Conservation (phyloP, 2,797 vertebrate species). For the Neostethus bicornis region DNA sequence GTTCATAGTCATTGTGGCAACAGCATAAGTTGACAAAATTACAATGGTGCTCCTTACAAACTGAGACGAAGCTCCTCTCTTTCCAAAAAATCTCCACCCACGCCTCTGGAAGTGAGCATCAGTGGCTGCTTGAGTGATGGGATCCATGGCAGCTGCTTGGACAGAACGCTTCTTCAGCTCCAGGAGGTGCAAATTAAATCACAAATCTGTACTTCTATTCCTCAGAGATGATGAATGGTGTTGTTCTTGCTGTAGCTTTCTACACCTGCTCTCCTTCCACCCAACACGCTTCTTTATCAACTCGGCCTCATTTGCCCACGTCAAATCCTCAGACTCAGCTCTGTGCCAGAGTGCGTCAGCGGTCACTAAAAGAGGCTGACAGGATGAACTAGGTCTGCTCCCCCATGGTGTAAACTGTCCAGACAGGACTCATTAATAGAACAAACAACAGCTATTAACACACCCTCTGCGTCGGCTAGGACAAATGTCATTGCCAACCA, state of each 20-base stretch:
- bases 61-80: slow-evolving; percentile 57
- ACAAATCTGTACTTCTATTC: slow-evolving; percentile 6
- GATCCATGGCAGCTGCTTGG: slow-evolving; percentile 47
- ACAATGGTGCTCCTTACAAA: slow-evolving; percentile 66
- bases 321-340: slow-evolving; percentile 61
- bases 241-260: slow-evolving; percentile 18
- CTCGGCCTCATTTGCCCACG: slow-evolving; percentile 26
- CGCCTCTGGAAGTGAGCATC: slow-evolving; percentile 32
- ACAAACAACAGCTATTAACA: slow-evolving; percentile 14
- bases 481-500: slow-evolving; percentile 30
- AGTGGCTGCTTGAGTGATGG: slow-evolving; percentile 24
- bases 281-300: slow-evolving; percentile 42
- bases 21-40: slow-evolving; percentile 61
- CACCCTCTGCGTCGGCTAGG: slow-evolving; percentile 24
- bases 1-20: slow-evolving; percentile 62
- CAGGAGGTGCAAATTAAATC: slow-evolving; percentile 4
- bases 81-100: slow-evolving; percentile 27
- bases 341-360: slow-evolving; percentile 53
- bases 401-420: slow-evolving; percentile 26
- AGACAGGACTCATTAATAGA: slow-evolving; percentile 26
- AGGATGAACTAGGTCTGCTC: slow-evolving; percentile 22
- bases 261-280: slow-evolving; percentile 10
- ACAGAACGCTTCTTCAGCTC: not conserved
- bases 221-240: not conserved
- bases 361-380: slow-evolving; percentile 33